Evolutionary conservation across 2,888 invertebrate genomes (phyloP).

Genomic region (Lordiphosa andalusiaca): DNA sequence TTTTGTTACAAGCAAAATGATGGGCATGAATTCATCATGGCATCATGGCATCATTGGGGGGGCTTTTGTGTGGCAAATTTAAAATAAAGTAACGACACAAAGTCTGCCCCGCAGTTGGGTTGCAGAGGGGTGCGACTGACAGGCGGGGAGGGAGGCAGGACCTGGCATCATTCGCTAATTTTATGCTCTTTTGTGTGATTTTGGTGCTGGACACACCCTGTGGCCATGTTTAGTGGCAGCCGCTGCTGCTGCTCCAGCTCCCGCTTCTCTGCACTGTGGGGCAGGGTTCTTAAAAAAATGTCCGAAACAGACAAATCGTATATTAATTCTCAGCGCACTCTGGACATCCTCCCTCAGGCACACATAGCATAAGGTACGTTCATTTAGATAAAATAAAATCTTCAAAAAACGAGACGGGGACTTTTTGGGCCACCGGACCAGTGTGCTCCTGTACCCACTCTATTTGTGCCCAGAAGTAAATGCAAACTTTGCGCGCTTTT

Average conservation of each 20-base stretch:
- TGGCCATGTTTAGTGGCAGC: slow-evolving; percentile 65
- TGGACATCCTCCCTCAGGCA: too few relatives aligned
- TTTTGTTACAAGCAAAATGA: slow-evolving; percentile 69
- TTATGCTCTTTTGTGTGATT: slow-evolving; percentile 75
- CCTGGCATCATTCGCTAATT: slow-evolving; percentile 62
- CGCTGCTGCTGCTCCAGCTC: slow-evolving; percentile 5
- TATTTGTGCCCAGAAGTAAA: slow-evolving; percentile 30
- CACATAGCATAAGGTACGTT: too few relatives aligned
- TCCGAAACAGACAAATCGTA: too few relatives aligned
- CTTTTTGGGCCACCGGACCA: too few relatives aligned
- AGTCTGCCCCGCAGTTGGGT: slow-evolving; percentile 38
- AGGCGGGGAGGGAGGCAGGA: slow-evolving; percentile 14
- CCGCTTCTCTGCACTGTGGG: slow-evolving; percentile 3
- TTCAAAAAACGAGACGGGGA: too few relatives aligned
- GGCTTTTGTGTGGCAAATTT: slow-evolving; percentile 50
- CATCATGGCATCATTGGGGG: slow-evolving; percentile 25
- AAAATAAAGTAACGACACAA: slow-evolving; percentile 59
- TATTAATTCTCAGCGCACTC: too few relatives aligned
- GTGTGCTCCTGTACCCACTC: slow-evolving; percentile 9
- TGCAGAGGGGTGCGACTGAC: neutral
- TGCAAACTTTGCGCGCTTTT: slow-evolving; percentile 73
- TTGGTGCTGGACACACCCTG: slow-evolving; percentile 70
- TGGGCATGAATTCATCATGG: slow-evolving; percentile 71
- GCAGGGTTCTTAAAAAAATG: too few relatives aligned
- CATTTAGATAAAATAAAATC: too few relatives aligned